phyloP scores from a whole-genome alignment of 1,140 invertebrate genomes.

The Chironomus striatipennis region DNA sequence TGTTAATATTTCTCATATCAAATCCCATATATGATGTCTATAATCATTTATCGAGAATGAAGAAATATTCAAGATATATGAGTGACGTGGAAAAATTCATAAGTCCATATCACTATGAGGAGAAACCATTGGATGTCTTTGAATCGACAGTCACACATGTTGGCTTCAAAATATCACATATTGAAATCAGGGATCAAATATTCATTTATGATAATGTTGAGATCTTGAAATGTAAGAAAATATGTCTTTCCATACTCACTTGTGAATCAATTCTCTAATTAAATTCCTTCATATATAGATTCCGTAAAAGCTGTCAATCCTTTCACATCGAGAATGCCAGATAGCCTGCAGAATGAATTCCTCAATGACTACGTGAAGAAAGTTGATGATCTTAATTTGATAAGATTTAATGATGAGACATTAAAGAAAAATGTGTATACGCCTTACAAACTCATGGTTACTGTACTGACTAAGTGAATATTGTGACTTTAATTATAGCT shows the following conservation, averaged over 20 bases:
- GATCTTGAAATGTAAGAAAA: slow-evolving; percentile 47
- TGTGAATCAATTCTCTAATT: not conserved
- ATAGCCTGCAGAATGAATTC: slow-evolving; percentile 53
- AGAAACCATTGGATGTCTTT: slow-evolving; percentile 53
- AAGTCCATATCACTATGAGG: slow-evolving; percentile 53
- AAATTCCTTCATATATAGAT: slow-evolving; percentile 43
- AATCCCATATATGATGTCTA: slow-evolving; percentile 65
- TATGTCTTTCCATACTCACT: not conserved
- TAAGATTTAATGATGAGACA: slow-evolving; percentile 38
- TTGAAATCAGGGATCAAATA: slow-evolving; percentile 51
- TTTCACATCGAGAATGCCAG: slow-evolving; percentile 57
- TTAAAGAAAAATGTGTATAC: slow-evolving; percentile 37
- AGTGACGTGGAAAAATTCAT: slow-evolving; percentile 54
- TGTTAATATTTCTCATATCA: slow-evolving; percentile 60
- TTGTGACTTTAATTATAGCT: not conserved
- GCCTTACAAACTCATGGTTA: slow-evolving; percentile 48
- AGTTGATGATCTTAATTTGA: slow-evolving; percentile 42
- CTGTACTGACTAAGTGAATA: slow-evolving; percentile 41
- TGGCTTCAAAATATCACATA: slow-evolving; percentile 57
- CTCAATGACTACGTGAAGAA: slow-evolving; percentile 47
- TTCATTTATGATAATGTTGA: slow-evolving; percentile 55
- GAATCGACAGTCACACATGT: slow-evolving; percentile 49
- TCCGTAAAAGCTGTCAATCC: slow-evolving; percentile 65
- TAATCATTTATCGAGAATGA: slow-evolving; percentile 46
- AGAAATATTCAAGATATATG: slow-evolving; percentile 58